These are phyloP conservation scores for Megastigmus dorsalis DNA, from an alignment of 2,888 invertebrate genomes.

Conservation along the genomic window DNA sequence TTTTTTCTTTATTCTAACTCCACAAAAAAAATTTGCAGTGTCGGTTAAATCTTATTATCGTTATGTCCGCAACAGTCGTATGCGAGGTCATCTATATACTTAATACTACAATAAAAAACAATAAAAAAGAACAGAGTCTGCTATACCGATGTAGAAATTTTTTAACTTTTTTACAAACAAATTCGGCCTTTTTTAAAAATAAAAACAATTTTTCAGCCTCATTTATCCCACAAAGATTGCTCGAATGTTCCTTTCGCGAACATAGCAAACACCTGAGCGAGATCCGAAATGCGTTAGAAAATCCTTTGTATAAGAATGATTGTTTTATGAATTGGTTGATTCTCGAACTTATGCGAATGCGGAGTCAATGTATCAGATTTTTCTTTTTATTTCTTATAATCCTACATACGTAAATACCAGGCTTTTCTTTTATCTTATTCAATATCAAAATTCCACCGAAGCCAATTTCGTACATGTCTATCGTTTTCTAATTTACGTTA, in stretches of 20 bases:
- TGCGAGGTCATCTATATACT: conserved; percentile 54
- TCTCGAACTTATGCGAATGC: conserved; percentile 48
- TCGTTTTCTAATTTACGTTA: conserved; percentile 22
- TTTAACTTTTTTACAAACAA: conserved; percentile 41
- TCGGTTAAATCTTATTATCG: conserved; percentile 33
- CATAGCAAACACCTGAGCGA: conserved; percentile 29
- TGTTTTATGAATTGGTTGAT: conserved; percentile 28
- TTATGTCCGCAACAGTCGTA: conserved; percentile 45
- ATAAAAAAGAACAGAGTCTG: conserved; percentile 49
- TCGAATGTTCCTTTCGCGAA: conserved; percentile 10
- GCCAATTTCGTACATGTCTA: conserved; percentile 42
- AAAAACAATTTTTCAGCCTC: conserved; percentile 47
- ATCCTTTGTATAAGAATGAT: conserved; percentile 10
- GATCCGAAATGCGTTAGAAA: conserved; percentile 47
- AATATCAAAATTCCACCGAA: conserved; percentile 48
- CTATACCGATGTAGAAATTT: conserved; percentile 40
- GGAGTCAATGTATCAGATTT: conserved; percentile 44
- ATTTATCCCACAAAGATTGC: conserved; percentile 28
- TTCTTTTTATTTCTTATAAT: conserved; percentile 35
- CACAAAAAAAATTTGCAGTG: conserved; percentile 43
- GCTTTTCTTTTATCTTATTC: conserved; percentile 32
- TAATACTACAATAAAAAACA: conserved; percentile 52
- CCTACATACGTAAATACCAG: conserved; percentile 43
- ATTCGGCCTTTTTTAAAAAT: conserved; percentile 28
- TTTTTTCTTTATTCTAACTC: conserved; percentile 40